phyloP scores from a whole-genome alignment of 2,113 vertebrate species.

The Gopherus evgoodei region DNA sequence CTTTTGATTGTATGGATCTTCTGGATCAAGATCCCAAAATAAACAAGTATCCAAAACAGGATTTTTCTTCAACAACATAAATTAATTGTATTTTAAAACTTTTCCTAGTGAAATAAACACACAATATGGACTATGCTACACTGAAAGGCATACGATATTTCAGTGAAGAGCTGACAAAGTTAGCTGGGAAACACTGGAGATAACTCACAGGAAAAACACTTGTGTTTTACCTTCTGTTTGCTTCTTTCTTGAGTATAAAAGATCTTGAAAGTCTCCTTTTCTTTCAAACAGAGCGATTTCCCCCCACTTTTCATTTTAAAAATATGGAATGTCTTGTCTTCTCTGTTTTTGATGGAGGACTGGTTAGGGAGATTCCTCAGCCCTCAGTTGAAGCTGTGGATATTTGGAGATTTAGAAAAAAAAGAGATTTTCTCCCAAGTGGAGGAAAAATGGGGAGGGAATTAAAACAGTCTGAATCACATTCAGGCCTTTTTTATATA shows the following conservation, averaged over 20 bases:
- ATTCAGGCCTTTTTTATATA: background rate
- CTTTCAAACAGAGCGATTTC: background rate
- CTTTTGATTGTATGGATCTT: background rate
- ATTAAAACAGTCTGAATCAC: background rate
- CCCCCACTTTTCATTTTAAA: background rate
- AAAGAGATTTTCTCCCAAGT: background rate
- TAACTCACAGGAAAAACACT: background rate
- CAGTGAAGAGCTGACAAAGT: background rate
- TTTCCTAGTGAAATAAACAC: background rate
- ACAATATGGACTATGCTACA: background rate
- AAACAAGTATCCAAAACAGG: background rate
- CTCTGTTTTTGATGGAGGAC: background rate
- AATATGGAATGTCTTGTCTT: background rate
- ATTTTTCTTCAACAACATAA: background rate
- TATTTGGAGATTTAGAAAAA: background rate
- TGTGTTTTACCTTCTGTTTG: background rate
- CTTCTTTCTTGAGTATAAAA: background rate
- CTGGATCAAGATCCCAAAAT: background rate
- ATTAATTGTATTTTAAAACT: background rate
- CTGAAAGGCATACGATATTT: background rate
- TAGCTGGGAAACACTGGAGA: background rate
- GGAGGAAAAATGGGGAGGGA: background rate
- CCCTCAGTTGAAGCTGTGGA: background rate
- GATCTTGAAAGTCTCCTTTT: background rate
- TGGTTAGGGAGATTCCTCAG: background rate